Conservation (phyloP, 1,140 invertebrate genomes). For the Littorina saxatilis region DNA sequence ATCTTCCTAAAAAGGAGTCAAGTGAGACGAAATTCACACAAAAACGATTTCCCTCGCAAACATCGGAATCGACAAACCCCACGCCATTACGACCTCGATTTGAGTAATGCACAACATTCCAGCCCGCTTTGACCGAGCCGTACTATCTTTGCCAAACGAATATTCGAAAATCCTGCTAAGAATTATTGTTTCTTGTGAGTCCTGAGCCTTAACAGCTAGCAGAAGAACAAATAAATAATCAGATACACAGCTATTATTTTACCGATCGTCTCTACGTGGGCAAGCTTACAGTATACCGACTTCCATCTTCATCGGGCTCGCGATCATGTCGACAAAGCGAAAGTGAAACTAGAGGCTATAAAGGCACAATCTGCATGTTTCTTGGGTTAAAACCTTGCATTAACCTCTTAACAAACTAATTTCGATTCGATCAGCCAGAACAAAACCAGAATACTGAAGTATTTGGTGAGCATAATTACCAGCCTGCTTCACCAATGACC, state of each 20-base stretch:
- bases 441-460: background rate
- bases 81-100: conserved; percentile 27
- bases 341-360: conserved; percentile 29
- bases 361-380: background rate
- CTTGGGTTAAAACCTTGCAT: background rate
- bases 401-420: background rate
- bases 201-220: too few relatives aligned
- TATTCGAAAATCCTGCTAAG: too few relatives aligned
- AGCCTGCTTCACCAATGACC: conserved; percentile 24
- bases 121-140: too few relatives aligned
- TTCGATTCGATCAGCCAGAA: background rate
- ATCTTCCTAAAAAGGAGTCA: background rate
- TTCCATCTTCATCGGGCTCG: too few relatives aligned
- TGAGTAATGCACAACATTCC: conserved; percentile 7
- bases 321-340: conserved; percentile 8
- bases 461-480: conserved; percentile 16
- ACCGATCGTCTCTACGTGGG: too few relatives aligned
- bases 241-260: too few relatives aligned
- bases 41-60: too few relatives aligned
- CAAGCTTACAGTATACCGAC: too few relatives aligned
- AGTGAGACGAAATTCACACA: background rate
- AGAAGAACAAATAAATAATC: too few relatives aligned
- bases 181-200: too few relatives aligned
- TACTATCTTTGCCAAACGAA: too few relatives aligned
- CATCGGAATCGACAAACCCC: background rate